Evolutionary conservation across 2,113 vertebrate genomes (phyloP).

Genomic region (Neodontobutis hainanensis): DNA sequence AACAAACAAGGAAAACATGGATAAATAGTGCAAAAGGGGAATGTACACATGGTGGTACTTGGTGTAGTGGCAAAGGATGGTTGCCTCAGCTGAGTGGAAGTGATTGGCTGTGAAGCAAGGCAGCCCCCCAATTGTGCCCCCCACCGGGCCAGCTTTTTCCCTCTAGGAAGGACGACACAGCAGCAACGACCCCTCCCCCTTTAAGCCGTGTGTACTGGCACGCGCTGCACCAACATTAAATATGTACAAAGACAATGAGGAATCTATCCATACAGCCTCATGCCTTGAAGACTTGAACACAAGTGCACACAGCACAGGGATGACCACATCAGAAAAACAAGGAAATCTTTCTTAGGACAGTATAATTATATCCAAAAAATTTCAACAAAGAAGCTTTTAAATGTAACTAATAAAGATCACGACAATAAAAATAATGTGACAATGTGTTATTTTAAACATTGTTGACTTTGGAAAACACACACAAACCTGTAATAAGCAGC

Average conservation of each 20-base stretch:
- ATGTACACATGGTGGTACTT: slow-evolving; percentile 51
- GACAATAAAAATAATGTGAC: neutral
- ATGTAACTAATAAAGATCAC: neutral
- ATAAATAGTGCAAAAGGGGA: slow-evolving; percentile 45
- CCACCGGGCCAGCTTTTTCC: slow-evolving; percentile 39
- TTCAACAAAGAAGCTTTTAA: too few relatives aligned
- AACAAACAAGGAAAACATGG: slow-evolving; percentile 13
- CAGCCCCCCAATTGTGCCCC: slow-evolving; percentile 22
- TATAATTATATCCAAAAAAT: too few relatives aligned
- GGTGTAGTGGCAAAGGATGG: slow-evolving; percentile 63
- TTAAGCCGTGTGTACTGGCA: neutral
- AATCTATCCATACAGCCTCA: slow-evolving; percentile 12
- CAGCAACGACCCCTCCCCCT: slow-evolving; percentile 32
- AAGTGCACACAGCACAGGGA: neutral
- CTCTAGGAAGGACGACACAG: slow-evolving; percentile 56
- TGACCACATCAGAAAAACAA: slow-evolving; percentile 11
- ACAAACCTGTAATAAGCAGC: slow-evolving; percentile 24
- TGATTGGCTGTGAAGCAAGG: slow-evolving; percentile 64
- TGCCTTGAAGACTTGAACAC: slow-evolving; percentile 7
- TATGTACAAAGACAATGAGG: slow-evolving; percentile 30
- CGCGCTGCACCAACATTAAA: slow-evolving; percentile 22
- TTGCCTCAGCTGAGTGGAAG: slow-evolving; percentile 49
- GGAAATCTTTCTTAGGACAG: too few relatives aligned
- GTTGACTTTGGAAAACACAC: neutral
- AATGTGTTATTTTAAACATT: neutral